Conservation (phyloP, 2,113 vertebrate genomes). For the Gasterosteus aculeatus region DNA sequence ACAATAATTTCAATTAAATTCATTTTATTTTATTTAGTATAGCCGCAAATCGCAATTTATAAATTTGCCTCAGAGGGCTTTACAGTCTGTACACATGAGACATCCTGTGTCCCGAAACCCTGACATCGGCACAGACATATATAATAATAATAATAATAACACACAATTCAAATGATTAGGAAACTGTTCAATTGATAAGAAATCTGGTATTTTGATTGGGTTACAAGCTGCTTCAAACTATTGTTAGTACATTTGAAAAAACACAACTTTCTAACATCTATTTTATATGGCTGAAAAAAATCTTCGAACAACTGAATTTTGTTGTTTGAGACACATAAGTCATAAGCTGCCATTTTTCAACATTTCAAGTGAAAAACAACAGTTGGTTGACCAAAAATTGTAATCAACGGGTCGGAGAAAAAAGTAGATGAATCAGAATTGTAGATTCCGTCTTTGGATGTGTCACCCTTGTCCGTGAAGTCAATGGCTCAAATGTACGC, state of each 20-base stretch:
- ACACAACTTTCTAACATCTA: neutral
- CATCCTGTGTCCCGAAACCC: no score
- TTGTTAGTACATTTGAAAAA: neutral
- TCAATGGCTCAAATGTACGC: neutral
- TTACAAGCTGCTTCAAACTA: neutral
- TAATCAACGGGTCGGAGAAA: neutral
- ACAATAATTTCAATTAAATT: no score
- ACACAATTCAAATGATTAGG: no score
- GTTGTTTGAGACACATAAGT: no score
- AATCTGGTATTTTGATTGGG: neutral
- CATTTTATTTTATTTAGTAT: no score
- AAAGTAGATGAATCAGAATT: no score
- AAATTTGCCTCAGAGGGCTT: no score
- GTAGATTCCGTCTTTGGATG: neutral
- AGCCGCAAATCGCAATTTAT: no score
- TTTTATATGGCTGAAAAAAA: neutral
- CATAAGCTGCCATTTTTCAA: neutral
- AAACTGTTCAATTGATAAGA: no score
- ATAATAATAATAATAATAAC: no score
- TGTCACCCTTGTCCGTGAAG: neutral
- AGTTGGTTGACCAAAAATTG: neutral
- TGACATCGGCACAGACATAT: no score
- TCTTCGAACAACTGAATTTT: neutral
- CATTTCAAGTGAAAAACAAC: neutral
- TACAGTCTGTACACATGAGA: no score